Conservation (phyloP, 2,797 vertebrate species). For the Simalia tracyae region DNA sequence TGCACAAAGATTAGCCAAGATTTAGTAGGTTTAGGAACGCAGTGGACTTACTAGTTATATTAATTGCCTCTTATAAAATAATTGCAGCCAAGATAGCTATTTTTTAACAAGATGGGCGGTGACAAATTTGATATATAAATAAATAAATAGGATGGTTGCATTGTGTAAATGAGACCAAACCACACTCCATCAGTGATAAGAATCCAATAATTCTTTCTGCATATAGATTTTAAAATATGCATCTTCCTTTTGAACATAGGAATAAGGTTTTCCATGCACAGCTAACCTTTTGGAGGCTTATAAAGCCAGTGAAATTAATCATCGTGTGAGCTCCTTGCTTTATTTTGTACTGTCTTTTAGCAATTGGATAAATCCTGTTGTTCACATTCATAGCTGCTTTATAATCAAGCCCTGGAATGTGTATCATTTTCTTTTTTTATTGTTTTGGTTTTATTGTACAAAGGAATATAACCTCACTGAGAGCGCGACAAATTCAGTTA, state of each 20-base stretch:
- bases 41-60: background rate
- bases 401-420: constrained; percentile 35
- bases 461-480: constrained; percentile 68
- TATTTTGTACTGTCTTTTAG: background rate
- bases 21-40: background rate
- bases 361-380: constrained; percentile 28
- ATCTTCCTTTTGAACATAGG: background rate
- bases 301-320: constrained; percentile 41
- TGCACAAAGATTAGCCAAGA: background rate
- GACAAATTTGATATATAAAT: no score
- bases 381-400: constrained; percentile 48
- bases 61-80: background rate
- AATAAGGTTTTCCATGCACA: background rate
- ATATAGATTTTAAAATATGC: background rate
- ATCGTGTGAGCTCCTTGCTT: background rate
- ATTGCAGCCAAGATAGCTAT: background rate
- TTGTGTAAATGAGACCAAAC: background rate
- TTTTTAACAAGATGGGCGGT: no score
- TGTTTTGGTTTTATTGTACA: constrained; percentile 65
- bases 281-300: constrained; percentile 13
- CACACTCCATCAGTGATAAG: background rate
- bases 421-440: constrained; percentile 47
- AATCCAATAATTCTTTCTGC: background rate
- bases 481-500: constrained; percentile 72
- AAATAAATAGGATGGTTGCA: background rate